These are phyloP conservation scores for Serripes groenlandicus DNA, from an alignment of 2,888 invertebrate species.

Conservation along the genomic window DNA sequence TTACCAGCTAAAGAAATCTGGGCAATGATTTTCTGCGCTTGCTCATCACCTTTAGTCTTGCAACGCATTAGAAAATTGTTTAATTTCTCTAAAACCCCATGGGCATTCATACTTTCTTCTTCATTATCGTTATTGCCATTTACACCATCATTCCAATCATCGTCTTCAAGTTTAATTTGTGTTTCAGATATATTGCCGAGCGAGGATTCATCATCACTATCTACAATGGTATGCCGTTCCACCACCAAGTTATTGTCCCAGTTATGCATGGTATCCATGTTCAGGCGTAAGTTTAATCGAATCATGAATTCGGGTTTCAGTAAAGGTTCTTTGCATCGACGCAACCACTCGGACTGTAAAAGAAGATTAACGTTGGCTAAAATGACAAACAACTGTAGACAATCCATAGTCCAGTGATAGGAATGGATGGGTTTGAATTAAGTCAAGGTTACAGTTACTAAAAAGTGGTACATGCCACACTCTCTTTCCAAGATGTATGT, in stretches of 20 bases:
- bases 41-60: background rate
- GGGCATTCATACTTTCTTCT: background rate
- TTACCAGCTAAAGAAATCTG: conserved; percentile 42
- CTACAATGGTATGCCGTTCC: too few species aligned
- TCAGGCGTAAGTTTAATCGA: conserved; percentile 35
- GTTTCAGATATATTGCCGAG: too few species aligned
- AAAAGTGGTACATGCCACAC: too few species aligned
- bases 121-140: background rate
- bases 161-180: background rate
- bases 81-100: background rate
- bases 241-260: too few species aligned
- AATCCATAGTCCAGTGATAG: too few species aligned
- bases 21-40: conserved; percentile 15
- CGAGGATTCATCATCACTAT: background rate
- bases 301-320: conserved; percentile 32
- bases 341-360: conserved; percentile 70
- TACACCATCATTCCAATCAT: background rate
- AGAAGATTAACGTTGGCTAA: background rate
- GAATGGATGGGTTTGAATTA: too few species aligned
- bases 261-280: too few species aligned
- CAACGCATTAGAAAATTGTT: background rate
- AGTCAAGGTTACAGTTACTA: too few species aligned
- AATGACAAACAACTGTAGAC: too few species aligned
- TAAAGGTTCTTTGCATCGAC: conserved; percentile 55
- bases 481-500: too few species aligned